These are phyloP conservation scores for Xenotilapia caudafasciata DNA, from an alignment of 2,113 vertebrate species.

Conservation along the genomic window DNA sequence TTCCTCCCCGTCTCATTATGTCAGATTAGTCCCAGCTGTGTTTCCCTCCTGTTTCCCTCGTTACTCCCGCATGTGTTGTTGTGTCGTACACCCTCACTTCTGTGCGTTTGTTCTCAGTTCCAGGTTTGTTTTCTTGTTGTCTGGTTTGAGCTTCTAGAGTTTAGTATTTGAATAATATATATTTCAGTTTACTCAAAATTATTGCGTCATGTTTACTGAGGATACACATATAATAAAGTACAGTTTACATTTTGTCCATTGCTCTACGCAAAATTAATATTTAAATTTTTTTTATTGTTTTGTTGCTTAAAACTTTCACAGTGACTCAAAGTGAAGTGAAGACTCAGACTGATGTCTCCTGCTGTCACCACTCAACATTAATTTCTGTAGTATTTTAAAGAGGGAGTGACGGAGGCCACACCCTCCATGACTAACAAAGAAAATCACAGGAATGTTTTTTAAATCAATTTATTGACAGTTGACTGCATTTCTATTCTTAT, in stretches of 20 bases:
- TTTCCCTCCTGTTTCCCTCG: neutral
- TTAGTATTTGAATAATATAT: neutral
- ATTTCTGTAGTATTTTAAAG: neutral
- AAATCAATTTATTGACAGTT: neutral
- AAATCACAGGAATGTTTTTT: neutral
- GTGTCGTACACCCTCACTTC: neutral
- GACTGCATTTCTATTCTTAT: neutral
- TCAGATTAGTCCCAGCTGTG: neutral
- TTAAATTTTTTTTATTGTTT: fast-evolving
- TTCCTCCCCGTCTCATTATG: fast-evolving
- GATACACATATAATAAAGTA: neutral
- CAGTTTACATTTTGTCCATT: fast-evolving
- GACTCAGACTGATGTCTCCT: neutral
- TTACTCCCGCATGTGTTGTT: fast-evolving
- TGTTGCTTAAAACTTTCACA: fast-evolving
- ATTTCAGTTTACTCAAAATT: neutral
- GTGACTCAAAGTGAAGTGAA: neutral
- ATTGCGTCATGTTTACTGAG: neutral
- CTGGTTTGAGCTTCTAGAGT: neutral
- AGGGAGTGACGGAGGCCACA: neutral
- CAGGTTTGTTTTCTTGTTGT: neutral
- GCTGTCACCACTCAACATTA: neutral
- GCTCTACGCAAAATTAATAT: fast-evolving
- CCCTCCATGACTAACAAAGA: neutral
- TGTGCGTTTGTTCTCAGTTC: neutral